These are phyloP conservation scores for Drosophila melanogaster DNA, from an alignment of 1,140 invertebrate species.

Conservation along the genomic window Release_6_plus_ISO1_MT NT_037436.4:14050501-14051000, in stretches of 20 bases:
- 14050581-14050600: constrained; percentile 86
- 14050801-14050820: not conserved
- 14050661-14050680: constrained; percentile 88
- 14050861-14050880: no score
- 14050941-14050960: no score
- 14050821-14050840: not conserved
- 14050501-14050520: not conserved
- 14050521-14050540: not conserved
- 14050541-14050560: not conserved
- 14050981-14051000: no score
- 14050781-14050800: constrained; percentile 86
- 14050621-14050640: constrained; percentile 87
- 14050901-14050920: no score
- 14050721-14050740: constrained; percentile 85
- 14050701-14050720: constrained; percentile 86
- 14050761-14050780: constrained; percentile 76
- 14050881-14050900: no score
- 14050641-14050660: constrained; percentile 86
- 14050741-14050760: constrained; percentile 39
- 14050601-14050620: constrained; percentile 87
- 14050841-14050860: not conserved
- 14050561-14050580: not conserved
- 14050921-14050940: no score
- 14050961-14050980: no score
- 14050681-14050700: constrained; percentile 88